Percentiles rank a stretch among this genome's conserved stretches.
These are phyloP conservation scores for Pachyseris speciosa DNA, from an alignment of 64 coral and sea anemone genomes.

Conservation along the genomic window DNA sequence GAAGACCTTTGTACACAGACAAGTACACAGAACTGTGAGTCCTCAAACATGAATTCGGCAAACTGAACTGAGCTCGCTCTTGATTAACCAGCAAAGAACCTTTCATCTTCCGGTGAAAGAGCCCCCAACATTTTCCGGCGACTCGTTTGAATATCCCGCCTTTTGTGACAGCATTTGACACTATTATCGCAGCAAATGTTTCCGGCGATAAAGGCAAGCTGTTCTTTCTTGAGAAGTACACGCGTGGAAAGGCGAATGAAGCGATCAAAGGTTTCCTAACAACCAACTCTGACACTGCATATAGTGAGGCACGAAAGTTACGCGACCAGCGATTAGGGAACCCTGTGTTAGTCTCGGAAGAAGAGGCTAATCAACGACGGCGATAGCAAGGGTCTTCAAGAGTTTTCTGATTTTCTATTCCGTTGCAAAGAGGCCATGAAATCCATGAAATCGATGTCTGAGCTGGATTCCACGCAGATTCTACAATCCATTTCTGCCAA, in stretches of 20 bases:
- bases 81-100: constrained; percentile 55
- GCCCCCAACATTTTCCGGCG: constrained; percentile 40
- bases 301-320: constrained; percentile 12
- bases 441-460: background rate
- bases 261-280: constrained; percentile 41
- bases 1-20: no score
- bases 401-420: constrained; percentile 37
- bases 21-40: no score
- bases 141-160: constrained; percentile 63
- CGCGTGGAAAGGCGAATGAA: constrained; percentile 48
- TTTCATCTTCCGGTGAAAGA: constrained; percentile 60
- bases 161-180: constrained; percentile 57
- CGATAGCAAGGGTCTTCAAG: background rate
- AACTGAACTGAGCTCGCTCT: constrained; percentile 44
- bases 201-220: background rate
- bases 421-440: constrained; percentile 30
- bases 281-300: background rate
- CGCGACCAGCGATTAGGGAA: background rate
- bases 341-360: constrained; percentile 26
- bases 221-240: constrained; percentile 36
- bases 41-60: no score
- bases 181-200: constrained; percentile 46
- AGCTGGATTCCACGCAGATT: background rate
- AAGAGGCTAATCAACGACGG: constrained; percentile 4
- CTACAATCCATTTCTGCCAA: constrained; percentile 45